Evolutionary conservation across 2,888 invertebrate genomes (phyloP).

Genomic region (Eristalis intricaria): DNA sequence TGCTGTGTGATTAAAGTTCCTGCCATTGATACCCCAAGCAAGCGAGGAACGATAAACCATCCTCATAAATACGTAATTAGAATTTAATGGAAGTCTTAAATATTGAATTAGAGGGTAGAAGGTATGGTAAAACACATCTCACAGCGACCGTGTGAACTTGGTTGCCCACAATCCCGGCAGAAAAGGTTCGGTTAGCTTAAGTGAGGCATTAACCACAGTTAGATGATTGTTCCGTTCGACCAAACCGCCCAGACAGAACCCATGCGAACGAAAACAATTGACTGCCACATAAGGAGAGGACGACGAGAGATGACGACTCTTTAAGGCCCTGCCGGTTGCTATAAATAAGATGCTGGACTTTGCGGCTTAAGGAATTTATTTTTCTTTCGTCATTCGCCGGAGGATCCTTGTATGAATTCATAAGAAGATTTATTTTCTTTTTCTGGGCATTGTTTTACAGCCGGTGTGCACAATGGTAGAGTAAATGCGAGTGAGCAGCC

Average conservation of each 20-base stretch:
- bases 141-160: background rate
- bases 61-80: slow-evolving; percentile 22
- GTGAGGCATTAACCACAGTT: slow-evolving; percentile 19
- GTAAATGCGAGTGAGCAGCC: background rate
- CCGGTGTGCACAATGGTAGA: background rate
- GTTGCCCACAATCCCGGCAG: background rate
- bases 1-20: background rate
- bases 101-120: background rate
- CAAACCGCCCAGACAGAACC: background rate
- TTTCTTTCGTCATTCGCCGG: slow-evolving; percentile 7
- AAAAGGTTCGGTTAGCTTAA: slow-evolving; percentile 9
- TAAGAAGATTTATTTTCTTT: slow-evolving; percentile 10
- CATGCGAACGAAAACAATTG: background rate
- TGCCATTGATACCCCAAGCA: background rate
- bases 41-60: background rate
- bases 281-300: background rate
- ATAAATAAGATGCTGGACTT: slow-evolving; percentile 28
- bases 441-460: background rate
- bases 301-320: background rate
- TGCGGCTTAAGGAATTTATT: slow-evolving; percentile 18
- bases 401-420: slow-evolving; percentile 29
- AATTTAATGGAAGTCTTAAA: slow-evolving; percentile 27
- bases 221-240: background rate
- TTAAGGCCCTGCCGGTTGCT: slow-evolving; percentile 1
- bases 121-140: background rate